Evolutionary conservation across 2,113 vertebrate genomes (phyloP).

Genomic region (Hiodon alosoides): DNA sequence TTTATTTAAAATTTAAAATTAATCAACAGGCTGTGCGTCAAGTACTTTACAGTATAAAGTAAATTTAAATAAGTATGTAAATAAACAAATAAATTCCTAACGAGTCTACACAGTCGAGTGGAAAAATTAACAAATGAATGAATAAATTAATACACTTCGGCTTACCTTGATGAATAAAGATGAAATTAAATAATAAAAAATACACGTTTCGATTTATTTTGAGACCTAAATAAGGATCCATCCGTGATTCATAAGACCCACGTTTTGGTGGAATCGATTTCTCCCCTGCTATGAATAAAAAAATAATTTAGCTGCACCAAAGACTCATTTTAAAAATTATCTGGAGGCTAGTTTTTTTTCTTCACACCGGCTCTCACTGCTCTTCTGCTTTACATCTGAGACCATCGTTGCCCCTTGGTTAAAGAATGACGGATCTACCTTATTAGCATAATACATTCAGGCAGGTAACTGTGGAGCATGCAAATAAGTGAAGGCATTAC

Average conservation of each 20-base stretch:
- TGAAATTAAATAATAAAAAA: constrained; percentile 44
- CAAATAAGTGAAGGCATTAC: constrained; percentile 1
- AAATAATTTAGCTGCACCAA: constrained; percentile 32
- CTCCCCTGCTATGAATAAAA: constrained; percentile 27
- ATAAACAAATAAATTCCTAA: background rate
- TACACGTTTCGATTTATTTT: constrained; percentile 44
- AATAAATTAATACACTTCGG: background rate
- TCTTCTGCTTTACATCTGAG: constrained; percentile 27
- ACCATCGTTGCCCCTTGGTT: constrained; percentile 38
- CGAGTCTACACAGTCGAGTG: background rate
- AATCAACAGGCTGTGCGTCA: too few relatives aligned
- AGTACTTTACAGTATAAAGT: too few relatives aligned
- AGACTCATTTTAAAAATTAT: constrained; percentile 39
- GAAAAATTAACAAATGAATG: too few relatives aligned
- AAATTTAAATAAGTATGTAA: background rate
- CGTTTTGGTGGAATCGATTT: constrained; percentile 33
- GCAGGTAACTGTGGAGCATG: constrained; percentile 10
- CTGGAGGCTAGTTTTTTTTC: constrained; percentile 34
- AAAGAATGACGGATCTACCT: constrained; percentile 43
- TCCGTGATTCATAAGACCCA: constrained; percentile 53
- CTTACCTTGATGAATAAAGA: constrained; percentile 66
- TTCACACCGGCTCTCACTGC: constrained; percentile 32
- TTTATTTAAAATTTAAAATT: background rate
- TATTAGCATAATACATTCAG: constrained; percentile 67
- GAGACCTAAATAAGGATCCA: constrained; percentile 57